Base-by-base conservation (phyloP, 2,113 vertebrate genomes). In the Gobiocypris rarus region DNA sequence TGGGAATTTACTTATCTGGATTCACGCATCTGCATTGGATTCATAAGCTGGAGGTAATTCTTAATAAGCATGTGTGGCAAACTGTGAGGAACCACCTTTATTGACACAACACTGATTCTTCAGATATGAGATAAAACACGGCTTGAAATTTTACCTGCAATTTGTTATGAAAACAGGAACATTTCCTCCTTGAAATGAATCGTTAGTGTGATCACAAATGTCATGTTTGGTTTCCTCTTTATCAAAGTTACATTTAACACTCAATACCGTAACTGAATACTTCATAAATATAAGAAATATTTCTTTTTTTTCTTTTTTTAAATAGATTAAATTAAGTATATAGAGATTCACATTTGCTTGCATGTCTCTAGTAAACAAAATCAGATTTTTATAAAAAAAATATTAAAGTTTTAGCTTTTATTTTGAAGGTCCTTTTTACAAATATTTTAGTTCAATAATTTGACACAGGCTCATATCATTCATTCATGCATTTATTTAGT, bases 21-120 rank as follows among this genome's bases (percentile, higher is more conserved):
- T 50, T 50, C 83, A 77, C 28, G 76, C 81, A 83, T 85, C 74
- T 83, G 75, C 59, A 80, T 50, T 50, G 41, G 75, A 81, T 85
- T 85, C 61, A 86, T 65, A 58, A 43, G 45, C 75, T 52, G 38
- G n/a, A 71, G 70, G 41, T 70, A 41, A 86, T 24, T 48, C 45
- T 86, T 79, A 73, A 76, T 69, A 75, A 45, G 71, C 59, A 77
- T 71, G 70, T 85, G 69, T 79, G 83, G 79, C 45, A 45, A 19
- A 73, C 65, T 38, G 65, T 28, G 74, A 83, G 80, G 81, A 83
- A 61, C 13, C 24, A 13, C 0, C 17, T 48, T 31, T 80, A 80
- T 80, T 80, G 77, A 80, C 59, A 65, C 19, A 80, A 50, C 77
- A 65, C 59, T 67, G 24, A 45, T 80, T 67, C 59, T 50, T 65